phyloP scores from a whole-genome alignment of 2,797 vertebrate genomes.

The Sardinella longiceps region DNA sequence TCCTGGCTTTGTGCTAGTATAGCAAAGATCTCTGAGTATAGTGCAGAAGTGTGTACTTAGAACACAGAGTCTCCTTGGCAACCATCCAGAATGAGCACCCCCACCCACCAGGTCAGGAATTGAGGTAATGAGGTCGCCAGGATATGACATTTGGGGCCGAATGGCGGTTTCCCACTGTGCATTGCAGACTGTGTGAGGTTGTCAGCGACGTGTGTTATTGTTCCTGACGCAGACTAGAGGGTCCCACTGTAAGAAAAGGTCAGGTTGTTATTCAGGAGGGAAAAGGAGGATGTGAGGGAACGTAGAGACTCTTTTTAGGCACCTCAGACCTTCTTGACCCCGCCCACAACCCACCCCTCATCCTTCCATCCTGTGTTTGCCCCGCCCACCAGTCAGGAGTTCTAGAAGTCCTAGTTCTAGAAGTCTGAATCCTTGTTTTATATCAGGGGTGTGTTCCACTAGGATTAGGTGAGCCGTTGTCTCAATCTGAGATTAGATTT shows the following conservation, averaged over 20 bases:
- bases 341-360: not conserved
- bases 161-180: slow-evolving; percentile 39
- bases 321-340: not conserved
- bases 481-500: no score
- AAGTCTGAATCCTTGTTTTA: not conserved
- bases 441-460: not conserved
- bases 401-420: not conserved
- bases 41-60: not conserved
- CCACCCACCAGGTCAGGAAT: not conserved
- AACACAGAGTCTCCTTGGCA: not conserved
- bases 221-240: slow-evolving; percentile 34
- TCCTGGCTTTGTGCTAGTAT: not conserved
- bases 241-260: slow-evolving; percentile 28
- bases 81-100: not conserved
- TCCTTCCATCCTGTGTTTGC: not conserved
- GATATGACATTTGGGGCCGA: slow-evolving; percentile 37
- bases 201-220: slow-evolving; percentile 26
- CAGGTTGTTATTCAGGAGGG: slow-evolving; percentile 12
- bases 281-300: slow-evolving; percentile 42
- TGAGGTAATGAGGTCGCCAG: slow-evolving; percentile 22
- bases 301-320: not conserved
- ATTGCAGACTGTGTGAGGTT: not conserved
- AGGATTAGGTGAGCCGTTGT: not conserved
- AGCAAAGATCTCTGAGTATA: no score
- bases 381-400: not conserved